A percentile compares a stretch with the other conserved stretches of the same genome.
phyloP scores from a whole-genome alignment of 2,113 vertebrate genomes.

The Excalfactoria chinensis region DNA sequence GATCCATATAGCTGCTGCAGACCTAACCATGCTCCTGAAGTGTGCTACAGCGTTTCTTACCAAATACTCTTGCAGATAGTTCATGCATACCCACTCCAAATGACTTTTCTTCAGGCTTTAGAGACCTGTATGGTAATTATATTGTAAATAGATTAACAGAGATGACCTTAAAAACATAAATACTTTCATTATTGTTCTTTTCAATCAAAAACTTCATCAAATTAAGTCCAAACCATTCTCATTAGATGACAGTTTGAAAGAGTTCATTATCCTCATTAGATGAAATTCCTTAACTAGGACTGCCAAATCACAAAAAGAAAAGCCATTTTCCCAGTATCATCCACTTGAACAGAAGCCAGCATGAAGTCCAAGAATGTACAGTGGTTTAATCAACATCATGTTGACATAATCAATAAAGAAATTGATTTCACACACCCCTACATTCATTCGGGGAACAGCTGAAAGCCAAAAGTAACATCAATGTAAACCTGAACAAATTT shows the following conservation, averaged over 20 bases:
- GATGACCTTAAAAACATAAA: not conserved
- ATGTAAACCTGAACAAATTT: not conserved
- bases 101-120: constrained; percentile 81
- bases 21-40: not conserved
- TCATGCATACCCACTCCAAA: constrained; percentile 80
- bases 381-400: not conserved
- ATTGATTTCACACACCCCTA: not conserved
- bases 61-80: constrained; percentile 75
- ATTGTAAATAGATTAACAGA: not conserved
- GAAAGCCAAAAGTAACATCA: not conserved
- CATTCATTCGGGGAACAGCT: not conserved
- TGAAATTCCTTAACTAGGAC: not conserved
- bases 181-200: not conserved
- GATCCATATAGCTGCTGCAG: not conserved
- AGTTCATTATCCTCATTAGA: not conserved
- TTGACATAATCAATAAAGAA: not conserved
- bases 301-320: not conserved
- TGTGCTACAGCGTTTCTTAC: constrained; percentile 63
- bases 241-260: not conserved
- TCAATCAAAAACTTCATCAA: not conserved
- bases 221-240: not conserved
- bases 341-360: not conserved
- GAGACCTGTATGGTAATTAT: constrained; percentile 64
- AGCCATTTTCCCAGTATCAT: not conserved
- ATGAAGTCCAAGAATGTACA: not conserved